These are phyloP conservation scores for Mustela lutreola DNA, from an alignment of 2,113 vertebrate genomes.

Conservation along the genomic window DNA sequence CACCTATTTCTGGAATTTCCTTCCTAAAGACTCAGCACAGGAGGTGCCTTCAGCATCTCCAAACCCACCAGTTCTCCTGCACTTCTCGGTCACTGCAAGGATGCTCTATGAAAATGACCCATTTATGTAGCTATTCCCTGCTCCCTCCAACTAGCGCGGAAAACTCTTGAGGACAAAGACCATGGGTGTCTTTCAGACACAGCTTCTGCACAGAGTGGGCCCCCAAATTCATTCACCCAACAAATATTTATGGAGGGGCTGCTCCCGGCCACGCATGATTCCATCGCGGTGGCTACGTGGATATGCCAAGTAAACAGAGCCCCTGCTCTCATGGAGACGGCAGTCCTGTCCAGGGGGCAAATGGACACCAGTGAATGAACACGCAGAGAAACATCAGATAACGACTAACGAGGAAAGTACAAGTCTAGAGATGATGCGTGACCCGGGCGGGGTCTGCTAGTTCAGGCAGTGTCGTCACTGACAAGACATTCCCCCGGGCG, in stretches of 20 bases:
- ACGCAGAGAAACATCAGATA: background rate
- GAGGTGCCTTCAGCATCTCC: background rate
- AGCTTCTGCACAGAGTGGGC: background rate
- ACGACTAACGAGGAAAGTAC: background rate
- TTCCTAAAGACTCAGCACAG: background rate
- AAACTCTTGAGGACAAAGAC: background rate
- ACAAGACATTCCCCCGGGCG: background rate
- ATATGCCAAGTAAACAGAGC: background rate
- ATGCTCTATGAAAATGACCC: background rate
- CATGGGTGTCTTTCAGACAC: background rate
- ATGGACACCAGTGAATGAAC: background rate
- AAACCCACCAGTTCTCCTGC: background rate
- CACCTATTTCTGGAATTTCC: background rate
- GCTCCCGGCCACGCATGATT: background rate
- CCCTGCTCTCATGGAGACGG: background rate
- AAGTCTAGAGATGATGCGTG: background rate
- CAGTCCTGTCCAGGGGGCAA: background rate
- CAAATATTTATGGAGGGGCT: background rate
- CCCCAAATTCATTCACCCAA: background rate
- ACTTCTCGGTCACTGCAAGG: background rate
- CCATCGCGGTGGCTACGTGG: background rate
- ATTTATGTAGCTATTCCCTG: background rate
- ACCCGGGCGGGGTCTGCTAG: rapidly evolving
- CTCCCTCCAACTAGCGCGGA: background rate
- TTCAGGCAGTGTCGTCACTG: background rate